Evolutionary conservation across 2,797 vertebrate species (phyloP).

Genomic region (Hoplostethus atlanticus): DNA sequence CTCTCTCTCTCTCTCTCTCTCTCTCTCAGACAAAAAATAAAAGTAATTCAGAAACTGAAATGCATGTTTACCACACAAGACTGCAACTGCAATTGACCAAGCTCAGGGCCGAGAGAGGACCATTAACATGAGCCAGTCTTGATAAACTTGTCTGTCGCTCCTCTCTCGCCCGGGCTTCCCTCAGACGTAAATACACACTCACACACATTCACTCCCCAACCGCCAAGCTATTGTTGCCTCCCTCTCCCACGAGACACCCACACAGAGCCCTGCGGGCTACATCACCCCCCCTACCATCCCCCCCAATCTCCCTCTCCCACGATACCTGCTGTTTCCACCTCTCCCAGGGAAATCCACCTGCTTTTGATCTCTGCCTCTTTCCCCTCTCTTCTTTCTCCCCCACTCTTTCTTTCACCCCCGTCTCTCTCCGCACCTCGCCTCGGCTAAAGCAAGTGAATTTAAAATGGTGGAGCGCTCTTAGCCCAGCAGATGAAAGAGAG

Average conservation of each 20-base stretch:
- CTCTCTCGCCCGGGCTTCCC: conserved; percentile 17
- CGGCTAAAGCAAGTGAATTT: conserved; percentile 76
- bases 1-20: too few relatives aligned
- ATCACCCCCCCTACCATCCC: conserved; percentile 14
- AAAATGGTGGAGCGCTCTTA: conserved; percentile 72
- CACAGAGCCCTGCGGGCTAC: conserved; percentile 41
- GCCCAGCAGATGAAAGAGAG: conserved; percentile 76
- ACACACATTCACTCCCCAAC: conserved; percentile 23
- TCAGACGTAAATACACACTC: conserved; percentile 18
- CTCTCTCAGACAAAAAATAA: background rate
- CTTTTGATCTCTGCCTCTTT: conserved; percentile 29
- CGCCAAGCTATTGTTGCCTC: conserved; percentile 59
- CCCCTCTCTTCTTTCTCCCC: conserved; percentile 44
- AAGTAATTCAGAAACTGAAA: conserved; percentile 26
- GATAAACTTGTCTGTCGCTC: conserved; percentile 56
- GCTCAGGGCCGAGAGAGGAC: conserved; percentile 28
- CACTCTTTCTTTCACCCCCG: conserved; percentile 58
- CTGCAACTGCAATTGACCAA: background rate
- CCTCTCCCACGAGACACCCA: conserved; percentile 50
- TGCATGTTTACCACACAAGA: conserved; percentile 29
- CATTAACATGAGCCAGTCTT: conserved; percentile 45
- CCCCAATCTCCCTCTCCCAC: conserved; percentile 51
- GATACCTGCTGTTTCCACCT: conserved; percentile 71
- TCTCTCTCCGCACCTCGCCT: conserved; percentile 69
- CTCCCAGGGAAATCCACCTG: conserved; percentile 59